Percentiles rank a stretch among this genome's conserved stretches.
These are phyloP conservation scores for Lacanobia wlatinum DNA, from an alignment of 2,888 invertebrate species.

Conservation along the genomic window DNA sequence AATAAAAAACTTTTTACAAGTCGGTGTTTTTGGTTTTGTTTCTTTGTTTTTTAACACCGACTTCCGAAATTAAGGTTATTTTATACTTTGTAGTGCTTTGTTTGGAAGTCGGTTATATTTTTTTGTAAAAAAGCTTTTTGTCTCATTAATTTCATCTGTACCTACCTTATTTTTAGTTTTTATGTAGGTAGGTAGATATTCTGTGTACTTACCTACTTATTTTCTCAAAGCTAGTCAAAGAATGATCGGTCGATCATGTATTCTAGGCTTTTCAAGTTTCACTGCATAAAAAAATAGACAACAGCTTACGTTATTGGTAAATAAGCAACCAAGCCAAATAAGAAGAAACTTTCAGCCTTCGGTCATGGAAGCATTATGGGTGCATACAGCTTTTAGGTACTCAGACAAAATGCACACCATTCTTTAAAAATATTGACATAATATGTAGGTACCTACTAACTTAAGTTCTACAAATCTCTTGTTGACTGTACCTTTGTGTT, in stretches of 20 bases:
- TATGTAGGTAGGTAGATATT: neutral
- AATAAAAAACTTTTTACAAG: no score
- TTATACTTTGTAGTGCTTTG: no score
- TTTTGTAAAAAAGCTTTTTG: no score
- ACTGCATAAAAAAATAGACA: neutral
- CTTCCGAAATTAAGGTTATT: no score
- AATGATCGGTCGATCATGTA: neutral
- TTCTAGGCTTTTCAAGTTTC: neutral
- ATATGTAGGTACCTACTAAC: neutral
- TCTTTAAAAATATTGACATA: neutral
- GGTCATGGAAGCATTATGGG: neutral
- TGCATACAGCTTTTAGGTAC: no score
- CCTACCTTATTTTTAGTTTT: no score
- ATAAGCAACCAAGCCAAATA: neutral
- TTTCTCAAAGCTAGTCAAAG: neutral
- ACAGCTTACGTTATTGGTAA: no score
- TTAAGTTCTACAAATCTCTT: neutral
- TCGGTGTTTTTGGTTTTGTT: no score
- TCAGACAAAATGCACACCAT: neutral
- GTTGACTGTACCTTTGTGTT: conserved; percentile 14
- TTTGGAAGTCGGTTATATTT: no score
- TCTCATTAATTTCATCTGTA: neutral
- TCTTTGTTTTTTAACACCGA: no score
- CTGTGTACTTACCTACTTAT: neutral
- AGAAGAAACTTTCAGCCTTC: neutral